Conservation (phyloP, 2,888 invertebrate genomes). For the Bombyx huttoni region DNA sequence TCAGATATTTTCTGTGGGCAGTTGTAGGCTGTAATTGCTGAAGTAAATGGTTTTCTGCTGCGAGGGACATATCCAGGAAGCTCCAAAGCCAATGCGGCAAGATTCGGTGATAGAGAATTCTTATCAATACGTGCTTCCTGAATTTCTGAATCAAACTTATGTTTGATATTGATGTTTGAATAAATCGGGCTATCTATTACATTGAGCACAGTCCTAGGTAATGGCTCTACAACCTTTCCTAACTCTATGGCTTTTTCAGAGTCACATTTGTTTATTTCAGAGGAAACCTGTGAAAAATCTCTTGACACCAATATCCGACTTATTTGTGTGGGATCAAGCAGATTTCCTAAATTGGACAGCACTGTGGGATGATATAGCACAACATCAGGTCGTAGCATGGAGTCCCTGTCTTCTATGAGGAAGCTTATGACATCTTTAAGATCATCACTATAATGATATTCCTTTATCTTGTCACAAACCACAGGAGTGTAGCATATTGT, state of each 20-base stretch:
- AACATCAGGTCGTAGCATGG: conserved; percentile 43
- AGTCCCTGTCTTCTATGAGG: conserved; percentile 39
- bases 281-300: conserved; percentile 19
- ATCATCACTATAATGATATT: conserved; percentile 50
- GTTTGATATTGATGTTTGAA: conserved; percentile 40
- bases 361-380: conserved; percentile 62
- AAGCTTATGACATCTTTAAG: conserved; percentile 44
- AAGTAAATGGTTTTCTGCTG: conserved; percentile 39
- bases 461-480: conserved; percentile 23
- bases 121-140: conserved; percentile 18
- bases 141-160: conserved; percentile 15
- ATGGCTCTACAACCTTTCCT: conserved; percentile 34
- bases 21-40: conserved; percentile 29
- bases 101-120: conserved; percentile 47
- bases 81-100: conserved; percentile 59
- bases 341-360: conserved; percentile 45
- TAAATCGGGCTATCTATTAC: conserved; percentile 46
- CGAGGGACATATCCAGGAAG: conserved; percentile 62
- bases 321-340: conserved; percentile 22
- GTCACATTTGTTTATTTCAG: conserved; percentile 53
- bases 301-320: conserved; percentile 34
- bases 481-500: conserved; percentile 27
- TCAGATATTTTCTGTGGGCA: conserved; percentile 66
- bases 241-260: conserved; percentile 55
- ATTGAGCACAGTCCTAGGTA: conserved; percentile 35